Percentiles rank a stretch among this genome's conserved stretches.
Conservation (phyloP, 2,113 vertebrate species). For the Rhombomys opimus region DNA sequence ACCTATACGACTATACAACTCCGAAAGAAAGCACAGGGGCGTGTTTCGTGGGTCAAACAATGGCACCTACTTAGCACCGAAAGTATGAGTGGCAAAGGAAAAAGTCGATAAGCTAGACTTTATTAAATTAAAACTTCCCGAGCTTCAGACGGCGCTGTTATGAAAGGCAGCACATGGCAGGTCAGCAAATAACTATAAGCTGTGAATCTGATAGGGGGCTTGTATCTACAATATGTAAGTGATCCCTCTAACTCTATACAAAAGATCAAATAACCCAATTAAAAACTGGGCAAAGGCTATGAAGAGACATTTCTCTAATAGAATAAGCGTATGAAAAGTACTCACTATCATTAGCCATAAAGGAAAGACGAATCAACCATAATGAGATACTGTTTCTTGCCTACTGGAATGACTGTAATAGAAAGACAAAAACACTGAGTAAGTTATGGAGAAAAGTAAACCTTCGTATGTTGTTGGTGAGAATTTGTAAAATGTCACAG, state of each 20-base stretch:
- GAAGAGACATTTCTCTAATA: neutral
- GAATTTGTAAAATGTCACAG: neutral
- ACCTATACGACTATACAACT: neutral
- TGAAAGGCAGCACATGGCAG: neutral
- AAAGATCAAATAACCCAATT: neutral
- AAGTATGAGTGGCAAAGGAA: neutral
- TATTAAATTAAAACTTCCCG: neutral
- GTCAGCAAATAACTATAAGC: neutral
- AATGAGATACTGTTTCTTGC: neutral
- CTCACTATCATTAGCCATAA: neutral
- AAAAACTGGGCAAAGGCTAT: slow-evolving; percentile 10
- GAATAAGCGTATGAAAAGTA: neutral
- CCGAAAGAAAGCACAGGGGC: neutral
- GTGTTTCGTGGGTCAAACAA: neutral
- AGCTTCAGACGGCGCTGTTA: neutral
- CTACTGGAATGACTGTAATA: neutral
- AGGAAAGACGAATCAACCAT: neutral
- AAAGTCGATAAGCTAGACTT: neutral
- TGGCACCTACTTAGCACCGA: neutral
- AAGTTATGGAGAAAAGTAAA: neutral
- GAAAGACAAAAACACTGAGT: neutral
- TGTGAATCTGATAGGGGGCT: neutral
- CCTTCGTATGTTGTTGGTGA: neutral
- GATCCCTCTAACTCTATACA: neutral
- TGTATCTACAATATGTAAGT: neutral